Evolutionary conservation across 2,113 vertebrate species (phyloP).

Genomic region (Recurvirostra avosetta): DNA sequence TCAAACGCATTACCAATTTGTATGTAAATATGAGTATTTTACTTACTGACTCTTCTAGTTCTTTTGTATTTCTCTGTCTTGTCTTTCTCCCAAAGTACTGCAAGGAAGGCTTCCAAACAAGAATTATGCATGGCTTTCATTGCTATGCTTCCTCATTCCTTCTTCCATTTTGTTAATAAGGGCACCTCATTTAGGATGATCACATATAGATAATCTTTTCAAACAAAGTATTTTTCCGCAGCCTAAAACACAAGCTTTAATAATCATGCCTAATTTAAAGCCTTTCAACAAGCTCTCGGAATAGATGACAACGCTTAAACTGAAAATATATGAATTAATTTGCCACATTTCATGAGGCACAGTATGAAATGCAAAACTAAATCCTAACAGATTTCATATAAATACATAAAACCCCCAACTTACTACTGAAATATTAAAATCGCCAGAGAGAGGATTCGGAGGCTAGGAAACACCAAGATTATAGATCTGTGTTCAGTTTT

Average conservation of each 20-base stretch:
- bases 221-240: background rate
- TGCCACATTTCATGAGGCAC: background rate
- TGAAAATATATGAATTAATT: background rate
- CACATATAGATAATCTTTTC: background rate
- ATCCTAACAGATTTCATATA: background rate
- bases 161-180: background rate
- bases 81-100: background rate
- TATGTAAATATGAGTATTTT: background rate
- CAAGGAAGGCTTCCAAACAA: background rate
- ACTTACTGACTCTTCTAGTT: background rate
- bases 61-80: background rate
- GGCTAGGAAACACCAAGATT: background rate
- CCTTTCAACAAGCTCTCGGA: background rate
- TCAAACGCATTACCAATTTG: background rate
- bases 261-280: background rate
- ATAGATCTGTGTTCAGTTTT: background rate
- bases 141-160: background rate
- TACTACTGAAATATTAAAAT: background rate
- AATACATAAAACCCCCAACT: background rate
- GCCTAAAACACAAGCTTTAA: background rate
- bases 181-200: background rate
- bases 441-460: background rate
- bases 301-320: background rate
- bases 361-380: background rate
- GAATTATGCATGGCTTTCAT: background rate